These are phyloP conservation scores for Cassiopea andromeda DNA, from an alignment of 30 jellyfish, hydroid and myxozoan genomes.

Conservation along the genomic window DNA sequence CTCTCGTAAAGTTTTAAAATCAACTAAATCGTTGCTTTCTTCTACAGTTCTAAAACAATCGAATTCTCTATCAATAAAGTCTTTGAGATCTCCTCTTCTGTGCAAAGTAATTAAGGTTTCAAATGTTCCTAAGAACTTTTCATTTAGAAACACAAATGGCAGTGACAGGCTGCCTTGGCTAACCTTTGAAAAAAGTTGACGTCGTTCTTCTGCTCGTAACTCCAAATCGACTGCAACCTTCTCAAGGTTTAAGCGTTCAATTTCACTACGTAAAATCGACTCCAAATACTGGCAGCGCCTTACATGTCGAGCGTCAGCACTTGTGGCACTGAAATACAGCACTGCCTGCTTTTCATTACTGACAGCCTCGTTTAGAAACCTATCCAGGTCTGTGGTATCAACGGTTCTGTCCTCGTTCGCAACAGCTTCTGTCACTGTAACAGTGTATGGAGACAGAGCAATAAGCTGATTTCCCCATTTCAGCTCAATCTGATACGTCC, in stretches of 20 bases:
- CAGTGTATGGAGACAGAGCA: conserved; percentile 83
- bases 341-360: conserved; percentile 46
- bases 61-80: conserved; percentile 13
- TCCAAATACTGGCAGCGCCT: conserved; percentile 60
- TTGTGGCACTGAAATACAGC: conserved; percentile 83
- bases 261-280: conserved; percentile 32
- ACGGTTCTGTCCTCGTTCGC: not conserved
- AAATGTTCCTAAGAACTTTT: conserved; percentile 67
- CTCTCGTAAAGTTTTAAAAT: conserved; percentile 40
- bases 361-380: conserved; percentile 21
- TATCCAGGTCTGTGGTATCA: conserved; percentile 9
- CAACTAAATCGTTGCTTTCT: conserved; percentile 28
- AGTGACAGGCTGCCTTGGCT: not conserved
- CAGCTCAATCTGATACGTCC: conserved; percentile 87
- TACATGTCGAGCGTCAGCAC: conserved; percentile 51
- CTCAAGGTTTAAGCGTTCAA: conserved; percentile 45
- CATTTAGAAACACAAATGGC: conserved; percentile 77
- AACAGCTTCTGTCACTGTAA: conserved; percentile 66
- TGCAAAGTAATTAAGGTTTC: conserved; percentile 59
- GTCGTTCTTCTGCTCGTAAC: conserved; percentile 59
- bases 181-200: conserved; percentile 36
- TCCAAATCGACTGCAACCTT: conserved; percentile 78
- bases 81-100: conserved; percentile 57
- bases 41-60: conserved; percentile 19
- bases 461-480: conserved; percentile 82